phyloP scores from a whole-genome alignment of 2,888 invertebrate species.

The Sabatieria punctata region DNA sequence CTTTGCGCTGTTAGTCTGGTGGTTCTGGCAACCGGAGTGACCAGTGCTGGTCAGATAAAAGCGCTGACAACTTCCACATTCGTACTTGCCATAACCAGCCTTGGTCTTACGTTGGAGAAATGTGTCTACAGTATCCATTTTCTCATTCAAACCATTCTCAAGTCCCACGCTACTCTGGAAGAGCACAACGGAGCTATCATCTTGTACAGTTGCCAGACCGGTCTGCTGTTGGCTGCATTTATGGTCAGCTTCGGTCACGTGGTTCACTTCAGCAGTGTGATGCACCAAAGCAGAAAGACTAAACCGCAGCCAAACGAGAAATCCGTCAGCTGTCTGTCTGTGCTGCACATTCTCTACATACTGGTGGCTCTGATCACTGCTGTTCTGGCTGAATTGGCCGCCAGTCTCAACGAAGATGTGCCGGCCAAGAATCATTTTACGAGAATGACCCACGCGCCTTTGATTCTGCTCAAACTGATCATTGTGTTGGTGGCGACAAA shows the following conservation, averaged over 20 bases:
- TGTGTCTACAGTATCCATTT: not conserved
- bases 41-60: constrained; percentile 8
- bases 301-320: too few species aligned
- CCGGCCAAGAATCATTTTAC: not conserved
- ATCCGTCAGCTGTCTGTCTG: not conserved
- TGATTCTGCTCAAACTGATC: too few species aligned
- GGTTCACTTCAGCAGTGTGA: too few species aligned
- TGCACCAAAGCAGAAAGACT: too few species aligned
- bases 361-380: not conserved
- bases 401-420: not conserved
- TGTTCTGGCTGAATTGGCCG: not conserved
- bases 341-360: not conserved
- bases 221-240: constrained; percentile 15
- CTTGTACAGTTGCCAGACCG: constrained; percentile 20
- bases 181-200: constrained; percentile 22
- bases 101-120: constrained; percentile 23
- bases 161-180: too few species aligned
- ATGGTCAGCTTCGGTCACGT: not conserved
- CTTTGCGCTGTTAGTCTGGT: not conserved
- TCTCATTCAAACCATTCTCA: too few species aligned
- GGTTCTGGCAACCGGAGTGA: not conserved
- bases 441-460: too few species aligned
- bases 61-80: constrained; percentile 19
- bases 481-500: not conserved
- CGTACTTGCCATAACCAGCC: constrained; percentile 18